Evolutionary conservation across 2,888 invertebrate genomes (phyloP).

Genomic region (Drosophila pseudotakahashii): DNA sequence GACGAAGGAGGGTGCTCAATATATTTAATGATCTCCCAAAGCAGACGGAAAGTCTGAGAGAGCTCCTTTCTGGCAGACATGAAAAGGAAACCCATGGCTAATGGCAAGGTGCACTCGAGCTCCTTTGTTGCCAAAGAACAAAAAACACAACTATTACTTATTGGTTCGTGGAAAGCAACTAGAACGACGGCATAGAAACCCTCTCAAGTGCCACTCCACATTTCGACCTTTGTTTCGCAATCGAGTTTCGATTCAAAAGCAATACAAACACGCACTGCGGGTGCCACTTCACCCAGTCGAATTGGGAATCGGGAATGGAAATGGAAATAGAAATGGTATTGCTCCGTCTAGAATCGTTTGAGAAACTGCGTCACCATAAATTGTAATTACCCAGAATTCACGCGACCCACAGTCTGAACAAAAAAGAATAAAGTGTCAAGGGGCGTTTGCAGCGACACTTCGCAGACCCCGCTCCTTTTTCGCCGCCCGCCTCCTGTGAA

Average conservation of each 20-base stretch:
- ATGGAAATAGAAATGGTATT: slow-evolving; percentile 14
- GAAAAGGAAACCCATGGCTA: slow-evolving; percentile 25
- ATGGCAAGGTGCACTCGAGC: slow-evolving; percentile 62
- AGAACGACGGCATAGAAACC: slow-evolving; percentile 55
- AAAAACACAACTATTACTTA: slow-evolving; percentile 54
- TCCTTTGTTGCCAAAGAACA: slow-evolving; percentile 40
- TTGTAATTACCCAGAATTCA: slow-evolving; percentile 75
- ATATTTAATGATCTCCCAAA: slow-evolving; percentile 25
- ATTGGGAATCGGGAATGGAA: slow-evolving; percentile 16
- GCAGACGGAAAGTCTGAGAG: slow-evolving; percentile 26
- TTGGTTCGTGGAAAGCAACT: slow-evolving; percentile 74
- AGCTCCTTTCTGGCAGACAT: slow-evolving; percentile 7
- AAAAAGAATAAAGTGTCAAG: slow-evolving; percentile 33
- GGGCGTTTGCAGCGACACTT: slow-evolving; percentile 53
- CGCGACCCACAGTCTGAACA: slow-evolving; percentile 52
- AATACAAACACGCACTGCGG: slow-evolving; percentile 77
- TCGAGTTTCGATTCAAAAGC: slow-evolving; percentile 77
- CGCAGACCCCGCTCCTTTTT: background rate
- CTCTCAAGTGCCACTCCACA: slow-evolving; percentile 52
- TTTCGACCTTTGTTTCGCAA: slow-evolving; percentile 67
- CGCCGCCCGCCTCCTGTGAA: slow-evolving; percentile 1
- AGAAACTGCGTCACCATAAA: slow-evolving; percentile 53
- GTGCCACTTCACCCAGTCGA: slow-evolving; percentile 65
- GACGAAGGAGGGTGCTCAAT: slow-evolving; percentile 8
- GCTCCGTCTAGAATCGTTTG: slow-evolving; percentile 8